A percentile compares a stretch with the other conserved stretches of the same genome.
phyloP scores from a whole-genome alignment of 2,113 vertebrate species.

The Puffinus mauretanicus region DNA sequence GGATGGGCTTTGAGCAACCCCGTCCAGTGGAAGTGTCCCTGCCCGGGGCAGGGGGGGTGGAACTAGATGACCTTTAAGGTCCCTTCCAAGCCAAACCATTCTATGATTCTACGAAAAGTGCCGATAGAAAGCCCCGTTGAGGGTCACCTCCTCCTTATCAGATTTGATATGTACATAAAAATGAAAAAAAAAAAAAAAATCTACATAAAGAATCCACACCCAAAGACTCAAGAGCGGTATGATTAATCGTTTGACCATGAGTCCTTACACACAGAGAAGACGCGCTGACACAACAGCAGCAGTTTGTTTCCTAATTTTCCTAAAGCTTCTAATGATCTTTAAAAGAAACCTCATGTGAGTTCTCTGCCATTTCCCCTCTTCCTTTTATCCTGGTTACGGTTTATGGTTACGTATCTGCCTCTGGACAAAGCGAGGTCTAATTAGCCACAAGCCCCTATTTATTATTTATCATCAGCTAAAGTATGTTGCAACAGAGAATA shows the following conservation, averaged over 20 bases:
- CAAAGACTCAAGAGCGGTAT: fast-evolving
- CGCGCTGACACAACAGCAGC: background rate
- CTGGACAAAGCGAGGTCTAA: constrained; percentile 39
- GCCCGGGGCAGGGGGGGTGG: background rate
- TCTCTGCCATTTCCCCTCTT: background rate
- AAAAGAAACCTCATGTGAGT: background rate
- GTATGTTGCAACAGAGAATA: background rate
- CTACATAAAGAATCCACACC: fast-evolving
- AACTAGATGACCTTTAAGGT: fast-evolving
- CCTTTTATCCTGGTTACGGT: background rate
- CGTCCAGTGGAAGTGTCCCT: background rate
- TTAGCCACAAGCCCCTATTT: constrained; percentile 32
- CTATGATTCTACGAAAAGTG: too few relatives aligned
- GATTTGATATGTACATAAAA: background rate
- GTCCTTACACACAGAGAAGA: background rate
- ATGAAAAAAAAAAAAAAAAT: background rate
- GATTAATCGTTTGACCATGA: background rate
- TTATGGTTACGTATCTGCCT: background rate
- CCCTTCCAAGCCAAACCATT: background rate
- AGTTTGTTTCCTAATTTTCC: background rate
- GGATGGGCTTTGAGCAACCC: background rate
- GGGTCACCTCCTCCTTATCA: background rate
- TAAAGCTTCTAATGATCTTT: background rate
- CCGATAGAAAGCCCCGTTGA: fast-evolving
- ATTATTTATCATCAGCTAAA: constrained; percentile 37